phyloP scores from a whole-genome alignment of 2,797 vertebrate species.

The Eulemur rubriventer region DNA sequence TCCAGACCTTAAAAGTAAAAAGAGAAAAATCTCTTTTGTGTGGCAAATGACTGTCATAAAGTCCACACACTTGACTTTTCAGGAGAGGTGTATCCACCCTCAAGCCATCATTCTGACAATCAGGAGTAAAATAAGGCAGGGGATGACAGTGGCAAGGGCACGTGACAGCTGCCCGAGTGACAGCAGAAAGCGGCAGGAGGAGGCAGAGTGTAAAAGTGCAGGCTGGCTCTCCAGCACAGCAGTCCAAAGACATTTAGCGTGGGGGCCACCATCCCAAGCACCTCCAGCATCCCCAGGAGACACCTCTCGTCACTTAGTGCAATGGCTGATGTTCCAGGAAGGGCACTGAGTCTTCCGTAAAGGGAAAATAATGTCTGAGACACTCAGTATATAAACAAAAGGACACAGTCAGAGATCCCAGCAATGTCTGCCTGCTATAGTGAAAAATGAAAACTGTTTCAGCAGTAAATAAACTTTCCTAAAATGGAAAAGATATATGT shows the following conservation, averaged over 20 bases:
- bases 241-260: accelerated
- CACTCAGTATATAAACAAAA: background rate
- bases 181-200: background rate
- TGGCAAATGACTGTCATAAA: slow-evolving; percentile 51
- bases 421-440: background rate
- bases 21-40: background rate
- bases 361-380: background rate
- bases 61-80: background rate
- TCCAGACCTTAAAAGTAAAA: background rate
- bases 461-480: background rate
- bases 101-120: slow-evolving; percentile 34
- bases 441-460: background rate
- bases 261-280: background rate
- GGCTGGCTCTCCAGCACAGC: background rate
- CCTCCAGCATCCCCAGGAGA: background rate
- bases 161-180: background rate
- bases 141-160: background rate
- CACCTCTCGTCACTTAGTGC: background rate
- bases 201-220: background rate
- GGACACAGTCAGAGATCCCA: background rate
- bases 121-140: background rate
- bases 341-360: background rate
- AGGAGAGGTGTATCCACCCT: background rate
- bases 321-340: background rate
- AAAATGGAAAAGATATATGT: background rate